Evolutionary conservation across 1,140 invertebrate species (phyloP).

Genomic region (Lepidostoma basale): DNA sequence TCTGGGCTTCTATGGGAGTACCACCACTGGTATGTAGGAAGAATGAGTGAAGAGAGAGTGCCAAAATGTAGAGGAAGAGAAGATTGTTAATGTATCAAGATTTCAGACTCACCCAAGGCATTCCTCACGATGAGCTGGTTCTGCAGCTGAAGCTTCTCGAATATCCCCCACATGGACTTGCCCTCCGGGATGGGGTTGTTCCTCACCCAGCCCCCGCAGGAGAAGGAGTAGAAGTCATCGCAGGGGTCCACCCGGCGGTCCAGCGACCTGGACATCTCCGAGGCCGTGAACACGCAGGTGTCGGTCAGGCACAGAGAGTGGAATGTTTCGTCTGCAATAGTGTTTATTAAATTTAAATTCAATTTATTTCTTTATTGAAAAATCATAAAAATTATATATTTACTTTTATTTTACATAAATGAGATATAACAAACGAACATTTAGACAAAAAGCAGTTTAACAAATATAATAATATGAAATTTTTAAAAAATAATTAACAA

Average conservation of each 20-base stretch:
- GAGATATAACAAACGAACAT: too few species aligned
- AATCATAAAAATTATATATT: too few species aligned
- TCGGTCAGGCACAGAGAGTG: conserved; percentile 72
- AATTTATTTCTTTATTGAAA: not conserved
- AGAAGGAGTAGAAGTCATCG: conserved; percentile 92
- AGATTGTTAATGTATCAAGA: not conserved
- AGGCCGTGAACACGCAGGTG: conserved; percentile 85
- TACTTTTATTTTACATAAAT: too few species aligned
- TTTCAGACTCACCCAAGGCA: conserved; percentile 76
- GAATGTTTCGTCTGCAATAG: conserved; percentile 49
- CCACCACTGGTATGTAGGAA: too few species aligned
- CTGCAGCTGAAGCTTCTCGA: conserved; percentile 89
- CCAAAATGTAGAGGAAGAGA: conserved; percentile 4
- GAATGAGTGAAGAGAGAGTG: too few species aligned
- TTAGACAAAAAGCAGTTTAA: too few species aligned
- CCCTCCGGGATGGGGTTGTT: conserved; percentile 90
- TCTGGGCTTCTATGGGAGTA: too few species aligned
- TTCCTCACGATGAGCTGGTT: conserved; percentile 93
- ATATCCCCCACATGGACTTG: conserved; percentile 95
- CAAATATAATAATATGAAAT: too few species aligned
- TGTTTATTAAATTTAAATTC: too few species aligned
- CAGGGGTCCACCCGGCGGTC: conserved; percentile 84
- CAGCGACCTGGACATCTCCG: conserved; percentile 83
- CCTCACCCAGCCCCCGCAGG: conserved; percentile 92
- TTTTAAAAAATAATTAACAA: too few species aligned